Evolutionary conservation across 1,140 invertebrate genomes (phyloP).

Genomic region (Scylla paramamosain): DNA sequence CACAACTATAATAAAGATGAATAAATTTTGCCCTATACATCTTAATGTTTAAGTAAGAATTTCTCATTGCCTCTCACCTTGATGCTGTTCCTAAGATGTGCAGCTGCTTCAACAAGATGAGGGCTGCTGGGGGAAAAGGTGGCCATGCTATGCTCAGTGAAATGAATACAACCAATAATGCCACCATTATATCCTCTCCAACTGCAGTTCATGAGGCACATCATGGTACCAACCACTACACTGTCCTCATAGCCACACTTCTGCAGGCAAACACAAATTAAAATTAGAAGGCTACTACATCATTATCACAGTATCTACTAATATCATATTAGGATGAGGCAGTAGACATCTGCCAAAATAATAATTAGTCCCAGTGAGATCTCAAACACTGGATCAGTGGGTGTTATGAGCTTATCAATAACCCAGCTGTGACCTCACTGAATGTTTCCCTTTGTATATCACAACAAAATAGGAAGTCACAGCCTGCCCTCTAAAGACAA

Average conservation of each 20-base stretch:
- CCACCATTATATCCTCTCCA: constrained; percentile 60
- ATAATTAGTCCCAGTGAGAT: no score
- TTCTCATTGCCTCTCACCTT: constrained; percentile 41
- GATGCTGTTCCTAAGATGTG: constrained; percentile 49
- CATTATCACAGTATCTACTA: neutral
- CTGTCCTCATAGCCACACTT: constrained; percentile 58
- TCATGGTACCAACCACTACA: neutral
- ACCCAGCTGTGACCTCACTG: no score
- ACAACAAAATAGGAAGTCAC: neutral
- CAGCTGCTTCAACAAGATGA: constrained; percentile 49
- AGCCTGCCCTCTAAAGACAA: no score
- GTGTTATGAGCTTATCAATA: no score
- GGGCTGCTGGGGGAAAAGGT: constrained; percentile 38
- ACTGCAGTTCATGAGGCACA: constrained; percentile 49
- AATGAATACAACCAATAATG: constrained; percentile 56
- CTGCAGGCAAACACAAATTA: constrained; percentile 25
- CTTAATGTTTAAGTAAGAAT: no score
- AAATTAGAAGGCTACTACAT: neutral
- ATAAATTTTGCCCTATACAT: no score
- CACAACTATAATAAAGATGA: no score
- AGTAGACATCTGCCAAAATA: neutral
- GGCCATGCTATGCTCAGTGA: constrained; percentile 49
- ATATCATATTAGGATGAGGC: neutral
- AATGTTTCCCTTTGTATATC: no score
- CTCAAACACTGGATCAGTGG: no score